Evolutionary conservation across 2,113 vertebrate species (phyloP).

Genomic region (Lepisosteus oculatus): DNA sequence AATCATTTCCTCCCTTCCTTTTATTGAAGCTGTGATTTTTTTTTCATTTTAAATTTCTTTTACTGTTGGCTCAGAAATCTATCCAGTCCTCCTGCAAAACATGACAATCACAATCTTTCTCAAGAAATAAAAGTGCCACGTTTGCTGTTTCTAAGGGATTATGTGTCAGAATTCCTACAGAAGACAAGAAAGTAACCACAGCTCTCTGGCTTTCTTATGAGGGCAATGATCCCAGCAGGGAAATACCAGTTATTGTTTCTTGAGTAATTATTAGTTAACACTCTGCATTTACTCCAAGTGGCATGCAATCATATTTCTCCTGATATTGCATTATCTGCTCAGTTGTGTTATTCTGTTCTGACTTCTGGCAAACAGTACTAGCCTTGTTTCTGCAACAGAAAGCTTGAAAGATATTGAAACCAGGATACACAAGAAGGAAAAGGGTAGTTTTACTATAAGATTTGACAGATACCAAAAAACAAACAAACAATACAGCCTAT

Average conservation of each 20-base stretch:
- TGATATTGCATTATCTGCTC: background rate
- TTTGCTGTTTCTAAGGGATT: too few species aligned
- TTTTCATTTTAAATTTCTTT: too few species aligned
- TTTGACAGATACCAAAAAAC: too few species aligned
- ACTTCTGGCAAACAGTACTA: background rate
- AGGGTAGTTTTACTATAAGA: background rate
- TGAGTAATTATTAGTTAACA: slow-evolving; percentile 1
- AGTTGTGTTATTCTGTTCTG: background rate
- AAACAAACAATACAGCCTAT: too few species aligned
- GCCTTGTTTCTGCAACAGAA: background rate
- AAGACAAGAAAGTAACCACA: background rate
- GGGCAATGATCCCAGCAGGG: background rate
- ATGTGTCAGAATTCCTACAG: background rate
- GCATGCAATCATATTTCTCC: background rate
- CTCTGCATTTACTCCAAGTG: background rate
- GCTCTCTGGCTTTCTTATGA: background rate
- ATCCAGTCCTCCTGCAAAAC: too few species aligned
- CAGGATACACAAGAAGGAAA: background rate
- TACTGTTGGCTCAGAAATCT: too few species aligned
- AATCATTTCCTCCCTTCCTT: background rate
- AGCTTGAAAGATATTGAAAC: background rate
- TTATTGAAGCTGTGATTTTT: background rate
- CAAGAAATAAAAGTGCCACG: too few species aligned
- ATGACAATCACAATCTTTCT: too few species aligned
- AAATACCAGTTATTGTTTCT: background rate